These are phyloP conservation scores for Albula goreensis DNA, from an alignment of 2,113 vertebrate genomes.

Conservation along the genomic window DNA sequence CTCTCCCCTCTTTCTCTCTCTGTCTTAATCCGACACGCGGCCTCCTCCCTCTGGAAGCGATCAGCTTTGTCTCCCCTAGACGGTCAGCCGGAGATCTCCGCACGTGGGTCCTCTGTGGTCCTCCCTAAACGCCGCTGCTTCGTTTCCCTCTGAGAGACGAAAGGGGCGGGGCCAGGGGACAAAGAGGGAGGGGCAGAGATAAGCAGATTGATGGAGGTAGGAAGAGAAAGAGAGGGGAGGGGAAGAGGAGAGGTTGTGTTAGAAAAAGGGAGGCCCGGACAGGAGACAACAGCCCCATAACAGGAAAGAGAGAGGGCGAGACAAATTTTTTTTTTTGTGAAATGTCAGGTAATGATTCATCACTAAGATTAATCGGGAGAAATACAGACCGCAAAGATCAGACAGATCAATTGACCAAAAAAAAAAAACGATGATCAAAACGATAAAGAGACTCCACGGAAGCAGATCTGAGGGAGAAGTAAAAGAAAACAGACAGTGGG, in stretches of 20 bases:
- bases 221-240: neutral
- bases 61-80: neutral
- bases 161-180: neutral
- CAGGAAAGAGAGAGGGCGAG: slow-evolving; percentile 21
- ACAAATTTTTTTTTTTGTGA: slow-evolving; percentile 36
- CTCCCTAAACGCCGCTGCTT: neutral
- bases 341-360: slow-evolving; percentile 32
- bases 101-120: neutral
- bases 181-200: neutral
- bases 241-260: neutral
- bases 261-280: neutral
- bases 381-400: neutral
- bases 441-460: neutral
- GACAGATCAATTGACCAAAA: neutral
- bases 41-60: neutral
- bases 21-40: neutral
- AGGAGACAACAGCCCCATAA: neutral
- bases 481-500: neutral
- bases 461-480: neutral
- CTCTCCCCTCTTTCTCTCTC: no score
- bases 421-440: neutral
- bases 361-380: slow-evolving; percentile 4
- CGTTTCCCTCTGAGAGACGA: neutral
- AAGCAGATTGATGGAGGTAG: neutral
- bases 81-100: neutral